Percentiles rank a stretch among this genome's conserved stretches.
Conservation (phyloP, 2,113 vertebrate species). For the Sinocyclocheilus anophthalmus region DNA sequence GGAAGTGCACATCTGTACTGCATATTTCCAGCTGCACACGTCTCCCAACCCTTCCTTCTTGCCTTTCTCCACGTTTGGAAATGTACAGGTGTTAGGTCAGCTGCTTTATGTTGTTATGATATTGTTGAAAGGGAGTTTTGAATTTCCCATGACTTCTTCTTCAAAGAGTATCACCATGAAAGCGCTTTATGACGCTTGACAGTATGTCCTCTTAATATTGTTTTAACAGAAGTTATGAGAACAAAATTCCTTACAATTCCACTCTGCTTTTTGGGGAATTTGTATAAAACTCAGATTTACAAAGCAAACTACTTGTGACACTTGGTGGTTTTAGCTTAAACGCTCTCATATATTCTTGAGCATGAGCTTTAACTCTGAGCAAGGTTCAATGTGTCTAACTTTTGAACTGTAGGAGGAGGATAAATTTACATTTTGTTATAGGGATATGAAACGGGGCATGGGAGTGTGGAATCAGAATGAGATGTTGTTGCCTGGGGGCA, state of each 20-base stretch:
- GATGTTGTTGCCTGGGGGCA: conserved; percentile 21
- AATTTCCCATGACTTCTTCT: conserved; percentile 37
- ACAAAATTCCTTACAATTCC: not conserved
- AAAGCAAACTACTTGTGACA: not conserved
- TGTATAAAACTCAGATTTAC: not conserved
- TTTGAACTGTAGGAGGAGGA: conserved; percentile 15
- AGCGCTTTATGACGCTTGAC: conserved; percentile 17
- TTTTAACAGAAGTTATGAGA: not conserved
- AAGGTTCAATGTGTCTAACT: conserved; percentile 22
- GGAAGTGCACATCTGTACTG: conserved; percentile 50
- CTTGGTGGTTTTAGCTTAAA: conserved; percentile 1
- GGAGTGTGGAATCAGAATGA: conserved; percentile 20
- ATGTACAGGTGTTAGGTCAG: conserved; percentile 49
- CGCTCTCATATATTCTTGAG: conserved; percentile 12
- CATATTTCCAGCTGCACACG: conserved; percentile 37
- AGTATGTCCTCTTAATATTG: conserved; percentile 16
- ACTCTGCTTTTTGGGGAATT: not conserved
- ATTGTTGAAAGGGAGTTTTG: conserved; percentile 29
- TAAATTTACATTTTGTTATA: conserved; percentile 25
- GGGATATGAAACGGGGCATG: conserved; percentile 16
- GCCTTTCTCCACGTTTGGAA: conserved; percentile 7
- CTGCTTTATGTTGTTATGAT: conserved; percentile 46
- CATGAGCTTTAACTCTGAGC: conserved; percentile 14
- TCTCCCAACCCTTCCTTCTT: conserved; percentile 17
- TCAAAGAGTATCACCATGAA: conserved; percentile 17